Evolutionary conservation across 2,888 invertebrate species (phyloP), one percentile per base, ranked within the genome.

Genomic region (Synergus laeviventris): DNA sequence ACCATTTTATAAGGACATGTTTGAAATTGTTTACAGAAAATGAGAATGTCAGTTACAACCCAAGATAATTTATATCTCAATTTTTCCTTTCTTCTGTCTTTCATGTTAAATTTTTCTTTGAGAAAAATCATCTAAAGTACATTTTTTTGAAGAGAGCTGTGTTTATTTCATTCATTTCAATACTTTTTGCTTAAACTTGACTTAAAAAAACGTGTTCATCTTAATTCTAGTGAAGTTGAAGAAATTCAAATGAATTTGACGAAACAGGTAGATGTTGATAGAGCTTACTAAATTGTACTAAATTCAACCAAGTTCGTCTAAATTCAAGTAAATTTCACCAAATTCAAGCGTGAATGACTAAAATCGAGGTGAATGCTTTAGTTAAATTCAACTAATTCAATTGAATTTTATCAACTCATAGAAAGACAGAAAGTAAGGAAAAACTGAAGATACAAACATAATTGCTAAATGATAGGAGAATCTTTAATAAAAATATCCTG

Each of bases 11-110:
- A 31, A 36, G 16, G 36, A 9, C 16, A 14, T 31, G 9, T 61
- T 61, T 61, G 16, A 16, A 38, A 38, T 38, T 61, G 1, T 61
- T 61, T 7, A 12, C 36, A 38, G 24, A 62, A 74, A 49, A 61
- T 39, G 18, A 14, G 18, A 74, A 12, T 36, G 16, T 14, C 9
- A 39, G 31, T 42, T 60, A n/a, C 49, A 60, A 39, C n/a, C 9
- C 36, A 45, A 39, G 16, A 73, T 59, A 54, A 24, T 61, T 61
- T 61, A 1, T 31, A 36, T 18, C 62, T 62, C 62, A 38, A 11
- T 62, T 62, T 62, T n/a, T 18, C 36, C 62, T 62, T 62, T 7
- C 31, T 61, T 61, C 61, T 18, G n/a, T 62, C 36, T 61, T 36
- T 61, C 11, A 61, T 61, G 4, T 31, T 31, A 9, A 24, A 31